Percentiles rank a stretch among this genome's conserved stretches.
These are phyloP conservation scores for Eulemur albifrons DNA, from an alignment of 2,797 vertebrate species.

Conservation along the genomic window DNA sequence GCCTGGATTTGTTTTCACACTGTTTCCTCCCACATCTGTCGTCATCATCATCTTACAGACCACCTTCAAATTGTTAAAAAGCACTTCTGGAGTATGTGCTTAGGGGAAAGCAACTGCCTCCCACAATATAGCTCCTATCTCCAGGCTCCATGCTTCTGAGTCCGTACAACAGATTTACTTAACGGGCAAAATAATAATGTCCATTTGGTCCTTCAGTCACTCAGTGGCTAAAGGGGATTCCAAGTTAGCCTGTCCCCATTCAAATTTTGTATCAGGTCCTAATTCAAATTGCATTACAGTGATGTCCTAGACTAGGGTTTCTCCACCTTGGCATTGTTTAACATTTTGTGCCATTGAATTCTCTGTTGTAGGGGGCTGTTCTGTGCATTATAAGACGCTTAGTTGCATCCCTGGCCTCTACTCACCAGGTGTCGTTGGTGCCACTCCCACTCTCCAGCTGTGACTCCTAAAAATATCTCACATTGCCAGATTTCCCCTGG, in stretches of 20 bases:
- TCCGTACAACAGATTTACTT: background rate
- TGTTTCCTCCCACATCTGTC: background rate
- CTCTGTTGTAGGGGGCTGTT: background rate
- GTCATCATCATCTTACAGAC: background rate
- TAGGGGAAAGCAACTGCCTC: background rate
- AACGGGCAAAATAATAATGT: background rate
- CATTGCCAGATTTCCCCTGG: background rate
- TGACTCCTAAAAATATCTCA: background rate
- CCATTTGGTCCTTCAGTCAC: background rate
- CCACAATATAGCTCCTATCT: background rate
- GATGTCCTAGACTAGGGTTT: background rate
- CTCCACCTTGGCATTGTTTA: background rate
- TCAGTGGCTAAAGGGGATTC: background rate
- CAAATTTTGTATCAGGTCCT: background rate
- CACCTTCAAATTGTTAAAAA: background rate
- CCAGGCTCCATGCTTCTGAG: background rate
- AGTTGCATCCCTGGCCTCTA: background rate
- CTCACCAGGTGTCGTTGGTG: background rate
- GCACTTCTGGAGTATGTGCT: background rate
- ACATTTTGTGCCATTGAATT: background rate
- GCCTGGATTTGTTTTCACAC: background rate
- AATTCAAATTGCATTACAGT: background rate
- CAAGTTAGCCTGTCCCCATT: background rate
- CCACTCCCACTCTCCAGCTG: background rate
- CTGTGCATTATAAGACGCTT: background rate